A percentile compares a stretch with the other conserved stretches of the same genome.
Conservation (phyloP, 2,113 vertebrate genomes). For the Nesoenas mayeri region DNA sequence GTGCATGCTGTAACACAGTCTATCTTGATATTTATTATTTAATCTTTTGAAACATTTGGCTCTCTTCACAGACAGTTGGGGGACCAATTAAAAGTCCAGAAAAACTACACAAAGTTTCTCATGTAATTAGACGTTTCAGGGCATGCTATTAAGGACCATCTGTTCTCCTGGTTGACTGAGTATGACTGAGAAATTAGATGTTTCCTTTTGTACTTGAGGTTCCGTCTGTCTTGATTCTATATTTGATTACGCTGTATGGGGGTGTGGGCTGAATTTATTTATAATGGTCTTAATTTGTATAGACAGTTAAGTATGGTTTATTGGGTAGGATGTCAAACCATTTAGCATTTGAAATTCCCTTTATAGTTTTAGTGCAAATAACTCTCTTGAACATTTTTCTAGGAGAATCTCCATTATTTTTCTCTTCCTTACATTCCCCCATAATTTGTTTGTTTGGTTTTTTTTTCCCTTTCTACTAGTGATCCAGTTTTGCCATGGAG, state of each 20-base stretch:
- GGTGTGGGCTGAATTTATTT: background rate
- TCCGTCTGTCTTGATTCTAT: conserved; percentile 18
- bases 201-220: conserved; percentile 7
- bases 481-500: background rate
- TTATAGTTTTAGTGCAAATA: background rate
- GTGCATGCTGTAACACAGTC: background rate
- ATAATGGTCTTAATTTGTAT: background rate
- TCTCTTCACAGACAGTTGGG: conserved; percentile 1
- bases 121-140: conserved; percentile 17
- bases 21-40: conserved; percentile 42
- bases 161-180: conserved; percentile 44
- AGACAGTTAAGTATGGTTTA: background rate
- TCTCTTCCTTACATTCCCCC: background rate
- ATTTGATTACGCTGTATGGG: background rate
- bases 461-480: background rate
- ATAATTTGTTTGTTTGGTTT: background rate
- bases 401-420: background rate
- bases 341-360: background rate
- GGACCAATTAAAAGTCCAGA: conserved; percentile 52
- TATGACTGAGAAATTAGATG: background rate
- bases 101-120: conserved; percentile 2
- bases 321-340: background rate
- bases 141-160: conserved; percentile 47
- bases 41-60: conserved; percentile 41
- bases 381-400: background rate